These are phyloP conservation scores for Falco columbarius DNA, from an alignment of 2,797 vertebrate genomes.

Conservation along the genomic window DNA sequence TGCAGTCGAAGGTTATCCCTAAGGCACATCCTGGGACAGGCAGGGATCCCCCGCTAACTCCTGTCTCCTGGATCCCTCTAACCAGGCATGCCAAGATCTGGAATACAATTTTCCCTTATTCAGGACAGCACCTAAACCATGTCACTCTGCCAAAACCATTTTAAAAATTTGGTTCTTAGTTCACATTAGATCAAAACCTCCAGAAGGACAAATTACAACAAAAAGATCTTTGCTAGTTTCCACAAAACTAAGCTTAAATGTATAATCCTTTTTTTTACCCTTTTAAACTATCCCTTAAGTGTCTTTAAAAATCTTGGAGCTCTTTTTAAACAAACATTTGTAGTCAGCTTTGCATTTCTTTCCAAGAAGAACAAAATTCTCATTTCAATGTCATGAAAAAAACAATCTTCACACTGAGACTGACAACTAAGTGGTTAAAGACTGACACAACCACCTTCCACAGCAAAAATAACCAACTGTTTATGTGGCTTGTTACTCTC, in stretches of 20 bases:
- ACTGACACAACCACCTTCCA: neutral
- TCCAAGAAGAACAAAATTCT: conserved; percentile 28
- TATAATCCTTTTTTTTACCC: conserved; percentile 20
- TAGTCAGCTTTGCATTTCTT: conserved; percentile 43
- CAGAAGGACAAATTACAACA: conserved; percentile 41
- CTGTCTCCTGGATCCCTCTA: neutral
- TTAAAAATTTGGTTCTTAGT: neutral
- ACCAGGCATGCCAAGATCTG: fast-evolving
- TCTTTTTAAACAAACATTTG: conserved; percentile 48
- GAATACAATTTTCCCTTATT: neutral
- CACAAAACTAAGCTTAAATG: conserved; percentile 37
- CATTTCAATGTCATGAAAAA: conserved; percentile 4
- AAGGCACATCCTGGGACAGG: fast-evolving
- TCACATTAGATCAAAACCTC: neutral
- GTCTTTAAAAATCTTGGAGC: conserved; percentile 62
- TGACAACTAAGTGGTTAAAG: neutral
- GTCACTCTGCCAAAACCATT: neutral
- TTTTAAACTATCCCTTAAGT: conserved; percentile 28
- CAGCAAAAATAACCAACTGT: neutral
- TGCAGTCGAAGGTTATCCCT: neutral
- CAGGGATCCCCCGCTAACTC: fast-evolving
- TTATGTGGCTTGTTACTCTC: neutral
- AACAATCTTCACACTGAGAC: neutral
- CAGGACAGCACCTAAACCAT: neutral
- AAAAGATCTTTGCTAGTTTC: conserved; percentile 7